These are phyloP conservation scores for Empidonax traillii DNA, from an alignment of 2,113 vertebrate species.

Conservation along the genomic window DNA sequence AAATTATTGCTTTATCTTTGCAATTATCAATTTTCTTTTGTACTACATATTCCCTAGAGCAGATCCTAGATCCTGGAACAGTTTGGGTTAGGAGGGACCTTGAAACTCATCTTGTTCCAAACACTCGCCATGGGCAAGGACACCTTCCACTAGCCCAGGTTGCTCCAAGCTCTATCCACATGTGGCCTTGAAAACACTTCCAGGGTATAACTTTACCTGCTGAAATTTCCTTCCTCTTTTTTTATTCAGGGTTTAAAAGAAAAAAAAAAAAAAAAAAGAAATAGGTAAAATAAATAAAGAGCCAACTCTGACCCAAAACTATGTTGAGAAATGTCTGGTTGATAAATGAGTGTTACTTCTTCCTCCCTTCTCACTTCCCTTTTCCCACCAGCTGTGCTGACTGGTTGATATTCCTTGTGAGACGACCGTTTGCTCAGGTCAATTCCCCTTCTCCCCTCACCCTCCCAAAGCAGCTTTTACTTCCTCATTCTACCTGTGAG, in stretches of 20 bases:
- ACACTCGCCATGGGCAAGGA: neutral
- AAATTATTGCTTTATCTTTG: neutral
- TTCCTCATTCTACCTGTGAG: neutral
- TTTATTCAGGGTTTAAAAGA: neutral
- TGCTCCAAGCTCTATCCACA: neutral
- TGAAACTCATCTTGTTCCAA: neutral
- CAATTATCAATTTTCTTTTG: neutral
- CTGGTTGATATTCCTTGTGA: rapidly evolving
- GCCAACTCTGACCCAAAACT: neutral
- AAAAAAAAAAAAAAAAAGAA: no score
- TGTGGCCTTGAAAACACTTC: neutral
- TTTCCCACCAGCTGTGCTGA: rapidly evolving
- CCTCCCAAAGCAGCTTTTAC: neutral
- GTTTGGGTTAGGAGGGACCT: neutral
- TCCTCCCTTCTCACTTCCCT: neutral
- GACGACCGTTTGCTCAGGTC: neutral
- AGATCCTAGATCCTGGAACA: neutral
- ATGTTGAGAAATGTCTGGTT: neutral
- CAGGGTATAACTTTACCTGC: neutral
- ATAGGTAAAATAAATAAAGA: neutral
- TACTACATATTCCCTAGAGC: neutral
- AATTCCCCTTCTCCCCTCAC: neutral
- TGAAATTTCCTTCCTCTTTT: neutral
- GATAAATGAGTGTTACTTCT: neutral
- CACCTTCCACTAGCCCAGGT: neutral